Evolutionary conservation across 1,140 invertebrate species (phyloP).

Genomic region (Megalonaias nervosa): DNA sequence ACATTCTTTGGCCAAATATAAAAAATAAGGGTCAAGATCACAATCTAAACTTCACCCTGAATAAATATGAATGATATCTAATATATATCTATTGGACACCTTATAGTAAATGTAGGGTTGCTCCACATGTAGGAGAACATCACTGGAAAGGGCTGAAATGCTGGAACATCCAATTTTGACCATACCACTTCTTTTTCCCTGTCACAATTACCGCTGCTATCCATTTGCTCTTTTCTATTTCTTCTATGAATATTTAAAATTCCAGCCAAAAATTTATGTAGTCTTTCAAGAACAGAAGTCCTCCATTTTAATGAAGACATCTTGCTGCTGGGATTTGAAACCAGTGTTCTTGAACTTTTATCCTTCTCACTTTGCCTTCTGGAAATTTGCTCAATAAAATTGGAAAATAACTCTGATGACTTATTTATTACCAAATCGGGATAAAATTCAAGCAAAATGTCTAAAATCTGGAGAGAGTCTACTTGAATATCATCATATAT

Average conservation of each 20-base stretch:
- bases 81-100: not conserved
- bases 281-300: conserved; percentile 51
- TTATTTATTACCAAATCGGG: conserved; percentile 77
- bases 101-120: conserved; percentile 16
- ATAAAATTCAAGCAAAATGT: conserved; percentile 75
- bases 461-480: conserved; percentile 85
- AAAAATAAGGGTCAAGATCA: no score
- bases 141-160: conserved; percentile 19
- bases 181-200: conserved; percentile 5
- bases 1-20: no score
- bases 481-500: conserved; percentile 84
- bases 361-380: conserved; percentile 41
- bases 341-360: conserved; percentile 37
- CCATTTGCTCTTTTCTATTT: not conserved
- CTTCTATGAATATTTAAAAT: conserved; percentile 22
- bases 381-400: conserved; percentile 85
- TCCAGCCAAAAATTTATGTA: conserved; percentile 50
- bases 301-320: conserved; percentile 60
- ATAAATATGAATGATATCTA: no score
- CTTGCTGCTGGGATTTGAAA: conserved; percentile 59
- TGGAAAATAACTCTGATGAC: conserved; percentile 80
- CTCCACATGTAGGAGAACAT: conserved; percentile 11
- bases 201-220: not conserved
- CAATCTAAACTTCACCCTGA: no score
- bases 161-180: conserved; percentile 5